phyloP scores from a whole-genome alignment of 2,888 invertebrate species.

The Cephus pulcher region DNA sequence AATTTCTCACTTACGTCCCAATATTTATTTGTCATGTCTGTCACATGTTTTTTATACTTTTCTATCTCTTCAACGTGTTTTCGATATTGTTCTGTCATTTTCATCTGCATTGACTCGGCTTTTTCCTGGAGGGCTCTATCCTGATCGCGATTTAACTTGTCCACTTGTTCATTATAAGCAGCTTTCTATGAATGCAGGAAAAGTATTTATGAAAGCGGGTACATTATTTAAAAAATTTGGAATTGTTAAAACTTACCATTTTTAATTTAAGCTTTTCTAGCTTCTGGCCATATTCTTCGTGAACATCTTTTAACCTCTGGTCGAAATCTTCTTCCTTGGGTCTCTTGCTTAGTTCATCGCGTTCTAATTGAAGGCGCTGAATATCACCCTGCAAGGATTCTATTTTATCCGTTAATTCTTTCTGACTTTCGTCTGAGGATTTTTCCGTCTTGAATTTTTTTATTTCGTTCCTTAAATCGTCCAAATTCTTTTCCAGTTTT shows the following conservation, averaged over 20 bases:
- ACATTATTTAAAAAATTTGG: not conserved
- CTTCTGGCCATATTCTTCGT: conserved; percentile 79
- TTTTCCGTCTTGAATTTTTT: conserved; percentile 36
- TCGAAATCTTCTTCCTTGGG: conserved; percentile 48
- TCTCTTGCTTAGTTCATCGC: conserved; percentile 44
- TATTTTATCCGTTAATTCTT: conserved; percentile 10
- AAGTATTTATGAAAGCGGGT: not conserved
- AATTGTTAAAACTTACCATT: conserved; percentile 75
- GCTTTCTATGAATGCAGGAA: conserved; percentile 49
- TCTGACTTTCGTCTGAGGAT: not conserved
- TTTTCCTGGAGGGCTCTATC: conserved; percentile 69
- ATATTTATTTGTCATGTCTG: conserved; percentile 70
- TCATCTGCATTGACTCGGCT: conserved; percentile 60
- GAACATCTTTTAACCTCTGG: conserved; percentile 68
- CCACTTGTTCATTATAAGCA: conserved; percentile 74
- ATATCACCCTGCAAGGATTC: conserved; percentile 41
- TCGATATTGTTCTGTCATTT: conserved; percentile 57
- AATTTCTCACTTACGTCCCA: conserved; percentile 75
- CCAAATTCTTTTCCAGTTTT: conserved; percentile 53
- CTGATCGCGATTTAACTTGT: conserved; percentile 68
- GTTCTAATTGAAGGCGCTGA: conserved; percentile 37
- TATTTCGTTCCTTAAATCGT: conserved; percentile 44
- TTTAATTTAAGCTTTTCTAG: conserved; percentile 83
- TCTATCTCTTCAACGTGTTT: conserved; percentile 59
- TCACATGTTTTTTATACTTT: conserved; percentile 70